Percentiles rank a stretch among this genome's conserved stretches.
Conservation (phyloP, 2,113 vertebrate species). For the Bujurquina vittata region DNA sequence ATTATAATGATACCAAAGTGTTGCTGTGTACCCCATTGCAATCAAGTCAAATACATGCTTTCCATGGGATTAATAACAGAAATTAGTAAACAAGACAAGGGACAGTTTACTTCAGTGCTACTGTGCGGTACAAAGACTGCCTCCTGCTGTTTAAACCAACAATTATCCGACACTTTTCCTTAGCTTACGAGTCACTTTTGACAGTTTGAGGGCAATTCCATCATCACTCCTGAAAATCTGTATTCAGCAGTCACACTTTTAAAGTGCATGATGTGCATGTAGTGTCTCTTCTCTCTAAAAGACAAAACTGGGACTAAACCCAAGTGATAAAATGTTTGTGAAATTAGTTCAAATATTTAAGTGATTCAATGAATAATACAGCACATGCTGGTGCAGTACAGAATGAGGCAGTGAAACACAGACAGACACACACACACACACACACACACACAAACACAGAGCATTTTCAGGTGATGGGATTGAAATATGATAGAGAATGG, state of each 20-base stretch:
- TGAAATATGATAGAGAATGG: conserved; percentile 84
- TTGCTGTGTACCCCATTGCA: background rate
- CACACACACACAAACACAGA: background rate
- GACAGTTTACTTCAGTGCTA: background rate
- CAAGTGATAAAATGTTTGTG: background rate
- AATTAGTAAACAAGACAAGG: background rate
- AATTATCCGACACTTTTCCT: background rate
- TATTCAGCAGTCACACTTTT: background rate
- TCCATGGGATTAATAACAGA: background rate
- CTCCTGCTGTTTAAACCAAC: conserved; percentile 41
- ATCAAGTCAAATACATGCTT: background rate
- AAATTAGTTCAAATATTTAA: background rate
- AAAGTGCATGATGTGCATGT: background rate
- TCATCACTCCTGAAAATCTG: background rate
- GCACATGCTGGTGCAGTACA: background rate
- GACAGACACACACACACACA: background rate
- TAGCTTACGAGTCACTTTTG: background rate
- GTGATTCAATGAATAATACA: background rate
- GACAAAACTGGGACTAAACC: background rate
- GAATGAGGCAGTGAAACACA: background rate
- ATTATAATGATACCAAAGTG: background rate
- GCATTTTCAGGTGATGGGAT: conserved; percentile 62
- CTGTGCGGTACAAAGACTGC: conserved; percentile 13
- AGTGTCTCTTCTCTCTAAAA: background rate
- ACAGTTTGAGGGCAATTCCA: conserved; percentile 32